Conservation (phyloP, 2,888 invertebrate species). For the Malacosoma neustria region DNA sequence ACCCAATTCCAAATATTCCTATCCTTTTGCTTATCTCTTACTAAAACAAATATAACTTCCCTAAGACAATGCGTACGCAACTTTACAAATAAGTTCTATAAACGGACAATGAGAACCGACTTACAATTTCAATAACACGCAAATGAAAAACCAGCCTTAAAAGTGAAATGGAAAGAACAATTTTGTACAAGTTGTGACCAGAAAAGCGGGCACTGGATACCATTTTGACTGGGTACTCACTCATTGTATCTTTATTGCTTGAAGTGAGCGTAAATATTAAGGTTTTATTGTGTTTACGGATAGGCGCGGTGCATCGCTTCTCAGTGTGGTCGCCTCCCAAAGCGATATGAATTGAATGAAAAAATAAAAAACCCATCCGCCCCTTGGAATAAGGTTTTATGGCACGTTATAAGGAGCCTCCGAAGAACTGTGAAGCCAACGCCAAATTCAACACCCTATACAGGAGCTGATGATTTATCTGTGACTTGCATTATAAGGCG, state of each 20-base stretch:
- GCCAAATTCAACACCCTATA: constrained; percentile 61
- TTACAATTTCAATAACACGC: constrained; percentile 8
- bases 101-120: constrained; percentile 32
- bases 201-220: constrained; percentile 25
- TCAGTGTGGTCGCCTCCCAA: constrained; percentile 68
- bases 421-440: constrained; percentile 44
- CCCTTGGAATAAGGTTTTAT: constrained; percentile 48
- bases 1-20: constrained; percentile 30
- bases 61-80: constrained; percentile 60
- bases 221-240: constrained; percentile 50
- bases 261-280: constrained; percentile 63
- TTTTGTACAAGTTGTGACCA: constrained; percentile 6
- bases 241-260: constrained; percentile 64
- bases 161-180: constrained; percentile 8
- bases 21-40: constrained; percentile 47
- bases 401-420: constrained; percentile 48
- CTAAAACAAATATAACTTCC: constrained; percentile 48
- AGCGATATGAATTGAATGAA: constrained; percentile 23
- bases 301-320: constrained; percentile 43
- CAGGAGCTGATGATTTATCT: constrained; percentile 56
- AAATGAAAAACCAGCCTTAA: constrained; percentile 22
- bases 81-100: constrained; percentile 55
- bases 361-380: constrained; percentile 39
- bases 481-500: constrained; percentile 49
- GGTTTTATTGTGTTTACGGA: constrained; percentile 68